These are phyloP conservation scores for Sphenodon punctatus DNA, from an alignment of 2,797 vertebrate species.

Conservation along the genomic window DNA sequence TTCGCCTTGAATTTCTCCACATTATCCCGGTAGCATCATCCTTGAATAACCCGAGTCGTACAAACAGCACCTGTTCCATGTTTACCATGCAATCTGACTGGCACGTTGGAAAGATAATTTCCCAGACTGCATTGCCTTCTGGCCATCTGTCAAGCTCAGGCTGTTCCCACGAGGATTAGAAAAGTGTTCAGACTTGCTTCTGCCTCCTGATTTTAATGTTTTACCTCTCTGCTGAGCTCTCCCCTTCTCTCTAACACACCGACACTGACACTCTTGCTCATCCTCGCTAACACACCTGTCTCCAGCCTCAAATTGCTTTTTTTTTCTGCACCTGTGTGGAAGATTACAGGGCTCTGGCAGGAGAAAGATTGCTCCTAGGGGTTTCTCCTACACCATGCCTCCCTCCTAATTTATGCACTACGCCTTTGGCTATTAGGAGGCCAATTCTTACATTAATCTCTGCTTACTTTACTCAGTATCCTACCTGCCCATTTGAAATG, in stretches of 20 bases:
- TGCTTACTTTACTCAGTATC: background rate
- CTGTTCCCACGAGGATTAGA: background rate
- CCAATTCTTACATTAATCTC: background rate
- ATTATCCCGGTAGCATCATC: background rate
- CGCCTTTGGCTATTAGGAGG: rapidly evolving
- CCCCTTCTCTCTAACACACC: background rate
- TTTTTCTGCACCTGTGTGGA: rapidly evolving
- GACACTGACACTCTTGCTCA: background rate
- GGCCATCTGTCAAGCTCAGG: background rate
- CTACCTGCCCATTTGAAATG: background rate
- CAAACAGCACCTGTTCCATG: rapidly evolving
- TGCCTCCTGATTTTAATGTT: background rate
- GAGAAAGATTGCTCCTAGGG: rapidly evolving
- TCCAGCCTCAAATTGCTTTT: background rate
- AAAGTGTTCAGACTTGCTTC: rapidly evolving
- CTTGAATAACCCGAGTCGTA: background rate
- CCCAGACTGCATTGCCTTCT: background rate
- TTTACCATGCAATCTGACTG: background rate
- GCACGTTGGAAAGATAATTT: background rate
- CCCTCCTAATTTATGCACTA: too few relatives aligned
- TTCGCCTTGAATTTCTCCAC: background rate
- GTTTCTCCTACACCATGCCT: background rate
- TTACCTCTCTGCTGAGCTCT: background rate
- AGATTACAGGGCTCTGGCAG: rapidly evolving
- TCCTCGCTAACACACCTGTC: background rate